These are phyloP conservation scores for Leucoraja erinaceus DNA, from an alignment of 2,113 vertebrate genomes.

Conservation along the genomic window DNA sequence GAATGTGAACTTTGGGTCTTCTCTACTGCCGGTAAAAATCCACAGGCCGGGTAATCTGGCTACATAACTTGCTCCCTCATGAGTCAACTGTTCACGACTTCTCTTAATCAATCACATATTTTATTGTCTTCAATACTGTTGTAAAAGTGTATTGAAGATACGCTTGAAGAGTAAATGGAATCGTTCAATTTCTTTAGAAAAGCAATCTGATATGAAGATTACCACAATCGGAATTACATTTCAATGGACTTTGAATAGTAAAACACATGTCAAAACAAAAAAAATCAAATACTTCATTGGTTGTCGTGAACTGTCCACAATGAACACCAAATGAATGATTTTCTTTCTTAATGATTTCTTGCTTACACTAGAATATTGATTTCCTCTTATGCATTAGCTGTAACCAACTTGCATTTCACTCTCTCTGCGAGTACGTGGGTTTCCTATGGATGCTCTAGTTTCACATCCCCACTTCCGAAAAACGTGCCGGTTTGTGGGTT, in stretches of 20 bases:
- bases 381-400: background rate
- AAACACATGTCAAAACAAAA: too few relatives aligned
- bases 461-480: too few relatives aligned
- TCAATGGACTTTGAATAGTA: too few relatives aligned
- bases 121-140: background rate
- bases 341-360: background rate
- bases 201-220: background rate
- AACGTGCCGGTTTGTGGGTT: too few relatives aligned
- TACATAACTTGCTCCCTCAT: background rate
- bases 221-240: too few relatives aligned
- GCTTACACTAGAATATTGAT: background rate
- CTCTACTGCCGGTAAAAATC: background rate
- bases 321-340: too few relatives aligned
- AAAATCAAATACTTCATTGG: too few relatives aligned
- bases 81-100: background rate
- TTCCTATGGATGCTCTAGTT: too few relatives aligned
- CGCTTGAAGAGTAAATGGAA: too few relatives aligned
- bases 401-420: background rate
- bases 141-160: background rate
- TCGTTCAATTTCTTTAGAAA: background rate
- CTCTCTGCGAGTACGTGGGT: background rate
- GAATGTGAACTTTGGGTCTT: background rate
- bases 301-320: too few relatives aligned
- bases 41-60: background rate
- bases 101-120: background rate